Percentiles rank a stretch among this genome's conserved stretches.
Evolutionary conservation across 2,113 vertebrate species (phyloP).

Genomic region (Cervus canadensis): DNA sequence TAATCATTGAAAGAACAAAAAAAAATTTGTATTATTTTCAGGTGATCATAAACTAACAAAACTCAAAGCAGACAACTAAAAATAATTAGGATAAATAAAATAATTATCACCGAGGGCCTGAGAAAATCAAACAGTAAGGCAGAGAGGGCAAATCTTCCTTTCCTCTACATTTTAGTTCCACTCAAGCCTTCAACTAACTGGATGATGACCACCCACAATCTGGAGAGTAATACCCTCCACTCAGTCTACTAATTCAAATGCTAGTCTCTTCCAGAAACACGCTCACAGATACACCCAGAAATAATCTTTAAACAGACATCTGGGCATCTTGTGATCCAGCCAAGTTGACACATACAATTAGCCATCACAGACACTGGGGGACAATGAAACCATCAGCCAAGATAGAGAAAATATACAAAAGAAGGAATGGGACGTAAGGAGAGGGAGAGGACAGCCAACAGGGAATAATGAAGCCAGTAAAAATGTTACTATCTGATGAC

Average conservation of each 20-base stretch:
- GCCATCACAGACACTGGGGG: background rate
- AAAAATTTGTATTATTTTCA: background rate
- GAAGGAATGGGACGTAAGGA: background rate
- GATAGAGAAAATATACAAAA: background rate
- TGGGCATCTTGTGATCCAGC: background rate
- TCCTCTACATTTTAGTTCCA: background rate
- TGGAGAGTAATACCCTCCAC: background rate
- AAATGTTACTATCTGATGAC: background rate
- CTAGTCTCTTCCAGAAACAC: background rate
- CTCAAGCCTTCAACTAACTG: background rate
- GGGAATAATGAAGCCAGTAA: background rate
- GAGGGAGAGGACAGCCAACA: background rate
- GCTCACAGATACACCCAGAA: background rate
- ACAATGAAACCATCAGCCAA: background rate
- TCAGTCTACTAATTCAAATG: background rate
- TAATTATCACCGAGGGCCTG: background rate
- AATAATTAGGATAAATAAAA: background rate
- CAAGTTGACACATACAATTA: background rate
- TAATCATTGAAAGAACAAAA: background rate
- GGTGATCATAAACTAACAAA: background rate
- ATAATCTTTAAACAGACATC: background rate
- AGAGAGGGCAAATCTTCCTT: background rate
- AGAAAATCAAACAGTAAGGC: background rate
- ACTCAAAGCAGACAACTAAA: conserved; percentile 37
- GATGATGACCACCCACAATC: background rate